Evolutionary conservation across 1,140 invertebrate species (phyloP).

Genomic region (Mizuhopecten yessoensis): DNA sequence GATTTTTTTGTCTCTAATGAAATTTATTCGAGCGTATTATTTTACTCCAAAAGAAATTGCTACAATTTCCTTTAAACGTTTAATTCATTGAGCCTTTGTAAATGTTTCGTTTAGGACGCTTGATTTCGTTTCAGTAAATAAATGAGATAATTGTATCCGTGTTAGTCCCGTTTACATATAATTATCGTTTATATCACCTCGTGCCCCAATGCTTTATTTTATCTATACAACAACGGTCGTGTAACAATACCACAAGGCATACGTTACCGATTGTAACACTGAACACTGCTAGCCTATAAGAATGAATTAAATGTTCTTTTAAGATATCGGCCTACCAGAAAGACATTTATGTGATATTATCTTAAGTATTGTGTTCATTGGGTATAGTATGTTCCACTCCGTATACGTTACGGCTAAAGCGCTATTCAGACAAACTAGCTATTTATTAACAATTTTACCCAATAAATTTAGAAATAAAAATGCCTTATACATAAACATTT

Average conservation of each 20-base stretch:
- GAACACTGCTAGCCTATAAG: not conserved
- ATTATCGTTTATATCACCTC: not conserved
- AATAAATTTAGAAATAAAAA: too few relatives aligned
- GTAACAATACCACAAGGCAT: not conserved
- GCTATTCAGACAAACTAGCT: not conserved
- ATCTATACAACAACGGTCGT: not conserved
- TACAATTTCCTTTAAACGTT: not conserved
- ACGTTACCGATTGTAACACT: not conserved
- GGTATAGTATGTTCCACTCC: not conserved
- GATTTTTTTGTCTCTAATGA: too few relatives aligned
- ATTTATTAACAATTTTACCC: too few relatives aligned
- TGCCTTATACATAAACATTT: too few relatives aligned
- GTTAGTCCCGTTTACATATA: too few relatives aligned
- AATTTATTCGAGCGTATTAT: too few relatives aligned
- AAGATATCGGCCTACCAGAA: slow-evolving; percentile 2
- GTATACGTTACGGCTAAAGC: not conserved
- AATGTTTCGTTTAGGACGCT: not conserved
- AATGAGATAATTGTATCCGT: not conserved
- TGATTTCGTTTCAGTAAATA: not conserved
- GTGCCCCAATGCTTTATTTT: not conserved
- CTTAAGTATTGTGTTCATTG: not conserved
- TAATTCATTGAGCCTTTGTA: not conserved
- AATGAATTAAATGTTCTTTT: slow-evolving; percentile 36
- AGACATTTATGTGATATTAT: not conserved
- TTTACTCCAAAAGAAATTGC: not conserved